A percentile compares a stretch with the other conserved stretches of the same genome.
phyloP scores from a whole-genome alignment of 1,140 invertebrate genomes.

The Dolichoris vasculosae region DNA sequence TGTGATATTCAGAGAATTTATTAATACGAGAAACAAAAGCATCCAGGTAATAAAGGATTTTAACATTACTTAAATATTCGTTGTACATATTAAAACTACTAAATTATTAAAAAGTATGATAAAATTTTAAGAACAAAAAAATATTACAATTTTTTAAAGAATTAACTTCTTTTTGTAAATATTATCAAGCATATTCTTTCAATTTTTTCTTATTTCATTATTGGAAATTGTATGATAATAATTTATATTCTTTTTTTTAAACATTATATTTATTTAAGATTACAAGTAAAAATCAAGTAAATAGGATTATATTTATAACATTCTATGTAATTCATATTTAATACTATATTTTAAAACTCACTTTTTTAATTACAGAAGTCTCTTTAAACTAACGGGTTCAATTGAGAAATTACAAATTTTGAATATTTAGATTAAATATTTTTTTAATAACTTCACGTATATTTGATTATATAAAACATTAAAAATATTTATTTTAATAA shows the following conservation, averaged over 20 bases:
- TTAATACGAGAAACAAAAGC: not conserved
- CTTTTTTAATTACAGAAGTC: not conserved
- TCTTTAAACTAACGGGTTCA: not conserved
- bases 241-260: not conserved
- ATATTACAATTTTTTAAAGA: not conserved
- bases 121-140: not conserved
- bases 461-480: not conserved
- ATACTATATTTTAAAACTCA: not conserved
- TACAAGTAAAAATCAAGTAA: not conserved
- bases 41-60: not conserved
- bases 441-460: no score
- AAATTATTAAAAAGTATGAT: not conserved
- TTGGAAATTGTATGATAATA: not conserved
- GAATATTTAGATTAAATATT: no score
- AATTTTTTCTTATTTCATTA: not conserved
- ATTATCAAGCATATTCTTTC: not conserved
- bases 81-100: not conserved
- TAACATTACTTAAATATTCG: not conserved
- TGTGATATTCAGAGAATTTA: slow-evolving; percentile 4
- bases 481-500: not conserved
- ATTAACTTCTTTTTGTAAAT: not conserved
- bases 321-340: not conserved
- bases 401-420: not conserved
- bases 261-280: no score
- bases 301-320: not conserved